Evolutionary conservation across 2,113 vertebrate genomes (phyloP).

Genomic region (Gopherus evgoodei): DNA sequence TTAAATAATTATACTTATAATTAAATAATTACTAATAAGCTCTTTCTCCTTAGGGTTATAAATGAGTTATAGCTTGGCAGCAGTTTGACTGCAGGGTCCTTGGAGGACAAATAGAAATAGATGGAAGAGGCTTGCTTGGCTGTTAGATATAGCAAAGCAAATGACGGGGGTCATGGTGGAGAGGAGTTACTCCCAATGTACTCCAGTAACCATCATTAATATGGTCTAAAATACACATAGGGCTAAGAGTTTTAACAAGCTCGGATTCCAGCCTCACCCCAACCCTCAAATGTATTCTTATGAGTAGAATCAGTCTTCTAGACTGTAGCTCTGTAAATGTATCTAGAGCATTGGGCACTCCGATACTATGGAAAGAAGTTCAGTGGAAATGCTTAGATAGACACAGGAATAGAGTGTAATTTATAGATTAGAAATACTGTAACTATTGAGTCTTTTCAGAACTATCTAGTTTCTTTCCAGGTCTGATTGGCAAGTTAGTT

Average conservation of each 20-base stretch:
- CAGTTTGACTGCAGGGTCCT: conserved; percentile 21
- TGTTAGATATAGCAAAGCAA: conserved; percentile 27
- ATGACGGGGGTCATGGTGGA: conserved; percentile 5
- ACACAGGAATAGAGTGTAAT: not conserved
- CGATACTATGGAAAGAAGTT: not conserved
- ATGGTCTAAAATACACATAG: not conserved
- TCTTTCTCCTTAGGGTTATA: conserved; percentile 29
- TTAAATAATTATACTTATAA: conserved; percentile 29
- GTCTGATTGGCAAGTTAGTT: not conserved
- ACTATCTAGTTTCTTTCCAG: not conserved
- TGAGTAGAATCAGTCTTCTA: not conserved
- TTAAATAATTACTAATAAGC: not conserved
- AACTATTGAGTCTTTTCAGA: not conserved
- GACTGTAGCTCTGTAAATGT: not conserved
- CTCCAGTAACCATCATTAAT: not conserved
- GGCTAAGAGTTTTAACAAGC: not conserved
- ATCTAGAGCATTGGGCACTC: not conserved
- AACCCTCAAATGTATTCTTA: not conserved
- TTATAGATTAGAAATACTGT: not conserved
- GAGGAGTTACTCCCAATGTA: not conserved
- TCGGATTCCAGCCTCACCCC: not conserved
- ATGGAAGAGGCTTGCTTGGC: conserved; percentile 43
- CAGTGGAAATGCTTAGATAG: not conserved
- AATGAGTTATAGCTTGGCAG: conserved; percentile 70
- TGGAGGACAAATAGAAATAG: conserved; percentile 33